phyloP scores from a whole-genome alignment of 2,888 invertebrate species.

The Lycocerus yunnanus region DNA sequence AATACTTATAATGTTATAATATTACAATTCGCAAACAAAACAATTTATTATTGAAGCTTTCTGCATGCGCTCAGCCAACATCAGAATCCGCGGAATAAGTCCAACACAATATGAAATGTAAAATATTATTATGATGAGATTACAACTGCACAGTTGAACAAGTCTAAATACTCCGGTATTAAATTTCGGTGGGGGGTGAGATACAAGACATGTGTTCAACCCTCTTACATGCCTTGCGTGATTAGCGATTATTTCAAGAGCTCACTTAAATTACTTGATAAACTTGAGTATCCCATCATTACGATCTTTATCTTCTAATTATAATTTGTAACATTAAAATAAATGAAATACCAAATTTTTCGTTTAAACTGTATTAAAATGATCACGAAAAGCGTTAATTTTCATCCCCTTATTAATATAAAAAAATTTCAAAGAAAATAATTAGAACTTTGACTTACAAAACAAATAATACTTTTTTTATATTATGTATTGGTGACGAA shows the following conservation, averaged over 20 bases:
- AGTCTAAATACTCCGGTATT: conserved; percentile 57
- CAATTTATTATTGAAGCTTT: conserved; percentile 23
- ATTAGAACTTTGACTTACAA: neutral
- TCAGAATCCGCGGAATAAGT: conserved; percentile 45
- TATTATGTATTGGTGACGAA: neutral
- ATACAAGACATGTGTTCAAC: conserved; percentile 40
- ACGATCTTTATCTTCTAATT: conserved; percentile 28
- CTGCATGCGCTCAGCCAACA: conserved; percentile 26
- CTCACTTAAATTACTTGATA: conserved; percentile 27
- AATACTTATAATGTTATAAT: neutral
- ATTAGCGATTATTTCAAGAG: conserved; percentile 31
- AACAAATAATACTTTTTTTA: neutral
- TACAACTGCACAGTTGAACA: conserved; percentile 69
- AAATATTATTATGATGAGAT: conserved; percentile 69
- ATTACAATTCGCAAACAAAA: conserved; percentile 25
- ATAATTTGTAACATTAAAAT: conserved; percentile 21
- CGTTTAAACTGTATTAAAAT: conserved; percentile 8
- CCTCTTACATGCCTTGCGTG: conserved; percentile 30
- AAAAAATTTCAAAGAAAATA: neutral
- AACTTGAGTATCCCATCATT: conserved; percentile 21
- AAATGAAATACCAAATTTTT: conserved; percentile 22
- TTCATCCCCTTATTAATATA: neutral
- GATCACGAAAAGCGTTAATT: neutral
- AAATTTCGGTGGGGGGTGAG: conserved; percentile 48
- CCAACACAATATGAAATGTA: conserved; percentile 58